phyloP scores from a whole-genome alignment of 2,888 invertebrate genomes.

The Epirrhoe tristata region DNA sequence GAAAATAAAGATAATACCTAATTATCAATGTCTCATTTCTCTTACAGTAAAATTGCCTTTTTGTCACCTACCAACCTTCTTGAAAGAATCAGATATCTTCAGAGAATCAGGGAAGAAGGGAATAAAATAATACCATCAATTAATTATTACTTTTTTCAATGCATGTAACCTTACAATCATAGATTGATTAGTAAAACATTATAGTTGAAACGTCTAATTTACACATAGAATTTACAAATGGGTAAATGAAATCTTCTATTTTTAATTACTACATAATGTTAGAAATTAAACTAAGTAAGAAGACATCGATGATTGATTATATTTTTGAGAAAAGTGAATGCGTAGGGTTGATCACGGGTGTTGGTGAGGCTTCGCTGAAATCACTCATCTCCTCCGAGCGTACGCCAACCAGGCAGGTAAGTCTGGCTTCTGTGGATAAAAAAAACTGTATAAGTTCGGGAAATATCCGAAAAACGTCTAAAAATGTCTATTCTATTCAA shows the following conservation, averaged over 20 bases:
- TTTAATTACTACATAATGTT: constrained; percentile 11
- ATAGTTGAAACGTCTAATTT: constrained; percentile 32
- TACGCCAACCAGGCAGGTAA: constrained; percentile 90
- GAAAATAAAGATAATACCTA: constrained; percentile 66
- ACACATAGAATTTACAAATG: constrained; percentile 30
- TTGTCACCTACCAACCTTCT: not conserved
- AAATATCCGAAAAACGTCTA: too few relatives aligned
- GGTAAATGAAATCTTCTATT: constrained; percentile 16
- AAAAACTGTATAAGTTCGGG: not conserved
- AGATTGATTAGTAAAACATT: constrained; percentile 43
- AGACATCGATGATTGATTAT: constrained; percentile 40
- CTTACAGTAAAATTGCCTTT: not conserved
- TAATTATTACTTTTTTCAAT: constrained; percentile 77
- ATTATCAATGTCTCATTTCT: constrained; percentile 26
- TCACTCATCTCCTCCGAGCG: constrained; percentile 96
- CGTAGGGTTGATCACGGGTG: constrained; percentile 63
- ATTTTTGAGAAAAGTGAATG: constrained; percentile 80
- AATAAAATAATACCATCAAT: constrained; percentile 64
- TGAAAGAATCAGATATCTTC: not conserved
- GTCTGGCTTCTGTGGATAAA: constrained; percentile 75
- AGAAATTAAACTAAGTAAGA: constrained; percentile 17
- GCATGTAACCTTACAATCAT: constrained; percentile 75
- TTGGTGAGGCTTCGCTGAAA: constrained; percentile 67
- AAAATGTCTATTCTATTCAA: too few relatives aligned
- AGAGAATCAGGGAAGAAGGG: too few relatives aligned